These are phyloP conservation scores for Phrynosoma platyrhinos DNA, from an alignment of 2,113 vertebrate species.

Conservation along the genomic window DNA sequence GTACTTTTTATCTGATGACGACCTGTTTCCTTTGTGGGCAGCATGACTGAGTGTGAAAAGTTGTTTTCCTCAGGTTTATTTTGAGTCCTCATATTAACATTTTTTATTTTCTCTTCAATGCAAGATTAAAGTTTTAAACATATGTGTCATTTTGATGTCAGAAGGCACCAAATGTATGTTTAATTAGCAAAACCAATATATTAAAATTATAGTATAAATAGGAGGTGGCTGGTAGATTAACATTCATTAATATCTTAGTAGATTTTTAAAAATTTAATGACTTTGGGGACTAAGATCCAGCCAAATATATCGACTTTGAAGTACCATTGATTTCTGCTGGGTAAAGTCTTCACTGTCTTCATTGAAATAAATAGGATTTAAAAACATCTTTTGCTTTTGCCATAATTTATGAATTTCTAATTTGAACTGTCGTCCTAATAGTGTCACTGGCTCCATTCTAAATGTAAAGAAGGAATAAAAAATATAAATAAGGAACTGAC, in stretches of 20 bases:
- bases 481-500: background rate
- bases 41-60: background rate
- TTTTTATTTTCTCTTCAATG: background rate
- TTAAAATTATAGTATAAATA: background rate
- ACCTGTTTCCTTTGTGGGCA: background rate
- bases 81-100: background rate
- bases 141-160: background rate
- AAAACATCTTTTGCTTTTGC: background rate
- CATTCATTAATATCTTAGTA: background rate
- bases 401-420: too few relatives aligned
- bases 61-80: background rate
- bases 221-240: background rate
- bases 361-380: background rate
- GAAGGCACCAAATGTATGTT: background rate
- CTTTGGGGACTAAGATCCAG: background rate
- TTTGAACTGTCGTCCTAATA: background rate
- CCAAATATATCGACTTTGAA: background rate
- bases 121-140: background rate
- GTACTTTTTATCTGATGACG: background rate
- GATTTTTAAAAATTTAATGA: background rate
- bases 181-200: conserved; percentile 7
- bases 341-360: background rate
- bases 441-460: conserved; percentile 19
- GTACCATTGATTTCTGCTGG: background rate
- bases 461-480: background rate